These are phyloP conservation scores for Sinotaia quadrata DNA, from an alignment of 2,888 invertebrate genomes.

Conservation along the genomic window DNA sequence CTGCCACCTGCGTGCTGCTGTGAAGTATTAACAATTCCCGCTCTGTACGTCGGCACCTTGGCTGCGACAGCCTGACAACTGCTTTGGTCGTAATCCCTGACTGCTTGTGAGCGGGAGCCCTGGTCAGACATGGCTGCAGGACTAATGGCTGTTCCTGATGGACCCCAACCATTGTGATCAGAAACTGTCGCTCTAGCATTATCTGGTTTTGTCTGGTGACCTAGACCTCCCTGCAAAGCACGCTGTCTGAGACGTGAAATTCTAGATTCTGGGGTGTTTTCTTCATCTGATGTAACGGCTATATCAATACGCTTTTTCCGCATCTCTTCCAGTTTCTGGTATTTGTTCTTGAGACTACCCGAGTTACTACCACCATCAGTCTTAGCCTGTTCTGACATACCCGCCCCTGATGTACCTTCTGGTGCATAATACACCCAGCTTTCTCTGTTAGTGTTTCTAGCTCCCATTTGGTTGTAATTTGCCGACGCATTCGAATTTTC, in stretches of 20 bases:
- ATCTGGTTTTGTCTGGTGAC: conserved; percentile 18
- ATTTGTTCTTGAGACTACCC: conserved; percentile 46
- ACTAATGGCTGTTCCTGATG: background rate
- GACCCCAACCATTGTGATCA: conserved; percentile 25
- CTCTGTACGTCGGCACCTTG: conserved; percentile 1
- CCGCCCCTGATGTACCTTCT: conserved; percentile 31
- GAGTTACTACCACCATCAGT: conserved; percentile 31
- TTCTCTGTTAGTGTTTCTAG: conserved; percentile 39
- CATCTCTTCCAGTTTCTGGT: conserved; percentile 61
- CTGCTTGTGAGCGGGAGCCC: conserved; percentile 6
- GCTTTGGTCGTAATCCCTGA: background rate
- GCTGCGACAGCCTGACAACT: background rate
- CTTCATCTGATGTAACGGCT: conserved; percentile 63
- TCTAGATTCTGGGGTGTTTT: conserved; percentile 57
- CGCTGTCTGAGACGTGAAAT: conserved; percentile 60
- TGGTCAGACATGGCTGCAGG: conserved; percentile 15
- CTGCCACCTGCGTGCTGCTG: too few species aligned
- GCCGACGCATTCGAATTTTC: conserved; percentile 39
- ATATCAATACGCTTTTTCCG: conserved; percentile 61
- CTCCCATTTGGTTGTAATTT: conserved; percentile 24
- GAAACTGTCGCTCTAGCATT: conserved; percentile 11
- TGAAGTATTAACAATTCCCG: background rate
- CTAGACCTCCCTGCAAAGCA: conserved; percentile 48
- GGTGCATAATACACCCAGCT: conserved; percentile 40
- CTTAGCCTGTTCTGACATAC: background rate